phyloP scores from a whole-genome alignment of 2,797 vertebrate species.

The Sebastes wilsoni region DNA sequence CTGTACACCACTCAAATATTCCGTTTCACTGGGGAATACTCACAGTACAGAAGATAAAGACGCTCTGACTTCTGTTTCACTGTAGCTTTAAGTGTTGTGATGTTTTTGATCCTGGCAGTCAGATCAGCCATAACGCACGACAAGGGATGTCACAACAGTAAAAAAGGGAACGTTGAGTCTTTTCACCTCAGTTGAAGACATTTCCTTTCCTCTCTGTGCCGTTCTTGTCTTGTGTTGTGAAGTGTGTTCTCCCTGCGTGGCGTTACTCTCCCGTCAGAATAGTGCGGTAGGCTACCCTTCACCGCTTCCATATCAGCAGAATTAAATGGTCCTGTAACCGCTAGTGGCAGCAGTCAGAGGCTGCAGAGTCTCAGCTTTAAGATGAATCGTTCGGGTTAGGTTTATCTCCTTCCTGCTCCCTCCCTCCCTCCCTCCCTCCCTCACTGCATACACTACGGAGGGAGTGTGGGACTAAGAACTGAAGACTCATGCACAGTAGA shows the following conservation, averaged over 20 bases:
- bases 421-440: too few relatives aligned
- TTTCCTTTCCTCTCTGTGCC: neutral
- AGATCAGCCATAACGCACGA: neutral
- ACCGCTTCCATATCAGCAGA: neutral
- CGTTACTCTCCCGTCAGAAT: neutral
- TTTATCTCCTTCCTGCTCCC: too few relatives aligned
- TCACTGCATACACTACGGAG: too few relatives aligned
- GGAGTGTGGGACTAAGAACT: neutral
- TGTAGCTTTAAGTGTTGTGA: neutral
- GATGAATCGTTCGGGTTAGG: too few relatives aligned
- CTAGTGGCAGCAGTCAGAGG: neutral
- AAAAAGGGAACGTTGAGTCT: neutral
- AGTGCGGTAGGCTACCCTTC: neutral
- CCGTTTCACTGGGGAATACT: too few relatives aligned
- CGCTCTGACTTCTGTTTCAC: too few relatives aligned
- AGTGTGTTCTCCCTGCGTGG: neutral
- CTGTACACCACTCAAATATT: too few relatives aligned
- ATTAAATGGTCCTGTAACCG: neutral
- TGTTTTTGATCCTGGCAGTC: too few relatives aligned
- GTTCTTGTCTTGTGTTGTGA: too few relatives aligned
- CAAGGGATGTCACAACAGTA: neutral
- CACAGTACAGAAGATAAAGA: too few relatives aligned
- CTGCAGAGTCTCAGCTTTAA: too few relatives aligned
- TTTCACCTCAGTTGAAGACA: neutral
- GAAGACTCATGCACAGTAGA: neutral